Conservation (phyloP, 2,113 vertebrate genomes). For the Gobio gobio region DNA sequence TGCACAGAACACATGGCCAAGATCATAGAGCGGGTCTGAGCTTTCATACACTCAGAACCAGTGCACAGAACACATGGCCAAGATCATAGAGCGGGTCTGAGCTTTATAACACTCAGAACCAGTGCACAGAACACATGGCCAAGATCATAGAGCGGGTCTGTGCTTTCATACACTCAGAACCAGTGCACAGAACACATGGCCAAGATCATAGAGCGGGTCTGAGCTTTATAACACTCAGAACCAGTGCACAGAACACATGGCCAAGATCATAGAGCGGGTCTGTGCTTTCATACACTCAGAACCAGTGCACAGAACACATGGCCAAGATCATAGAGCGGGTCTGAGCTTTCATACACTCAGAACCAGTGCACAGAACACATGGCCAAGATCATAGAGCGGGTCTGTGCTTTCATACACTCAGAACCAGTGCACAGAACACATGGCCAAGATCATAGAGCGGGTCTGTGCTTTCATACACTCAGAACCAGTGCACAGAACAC, state of each 20-base stretch:
- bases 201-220: conserved; percentile 91
- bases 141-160: conserved; percentile 91
- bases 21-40: conserved; percentile 88
- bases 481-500: conserved; percentile 92
- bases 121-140: conserved; percentile 94
- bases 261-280: conserved; percentile 92
- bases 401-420: conserved; percentile 73
- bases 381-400: conserved; percentile 94
- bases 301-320: conserved; percentile 94
- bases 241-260: conserved; percentile 94
- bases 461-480: conserved; percentile 72
- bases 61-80: conserved; percentile 93
- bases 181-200: conserved; percentile 95
- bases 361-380: conserved; percentile 94
- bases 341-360: conserved; percentile 66
- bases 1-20: conserved; percentile 94
- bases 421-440: conserved; percentile 92
- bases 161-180: conserved; percentile 79
- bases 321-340: conserved; percentile 94
- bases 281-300: conserved; percentile 73
- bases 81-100: conserved; percentile 89
- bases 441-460: conserved; percentile 94
- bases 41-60: conserved; percentile 84
- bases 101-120: conserved; percentile 81
- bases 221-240: conserved; percentile 79